These are phyloP conservation scores for Ammodramus savannarum DNA, from an alignment of 2,113 vertebrate genomes.

Conservation along the genomic window DNA sequence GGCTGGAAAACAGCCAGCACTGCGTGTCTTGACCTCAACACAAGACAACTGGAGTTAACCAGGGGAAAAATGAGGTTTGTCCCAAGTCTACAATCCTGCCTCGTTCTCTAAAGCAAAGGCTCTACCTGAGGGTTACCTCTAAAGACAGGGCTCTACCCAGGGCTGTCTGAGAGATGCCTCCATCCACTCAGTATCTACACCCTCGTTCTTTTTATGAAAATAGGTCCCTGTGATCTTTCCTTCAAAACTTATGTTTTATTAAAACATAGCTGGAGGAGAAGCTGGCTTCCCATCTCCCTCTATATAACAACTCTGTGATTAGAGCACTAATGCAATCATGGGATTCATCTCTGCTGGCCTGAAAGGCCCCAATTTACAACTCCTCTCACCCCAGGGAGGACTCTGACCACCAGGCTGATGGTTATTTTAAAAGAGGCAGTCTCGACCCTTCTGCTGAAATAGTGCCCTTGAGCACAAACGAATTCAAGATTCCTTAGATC, in stretches of 20 bases:
- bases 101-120: background rate
- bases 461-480: conserved; percentile 49
- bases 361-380: conserved; percentile 44
- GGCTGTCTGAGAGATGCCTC: conserved; percentile 48
- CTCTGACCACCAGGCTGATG: conserved; percentile 29
- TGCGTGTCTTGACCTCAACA: background rate
- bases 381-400: conserved; percentile 1
- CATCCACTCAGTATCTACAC: conserved; percentile 47
- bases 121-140: conserved; percentile 21
- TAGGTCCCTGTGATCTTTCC: conserved; percentile 57
- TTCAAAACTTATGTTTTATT: conserved; percentile 68
- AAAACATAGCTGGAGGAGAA: conserved; percentile 61
- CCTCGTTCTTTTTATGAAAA: conserved; percentile 58
- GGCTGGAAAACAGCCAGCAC: background rate
- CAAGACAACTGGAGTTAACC: background rate
- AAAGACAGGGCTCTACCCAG: conserved; percentile 4
- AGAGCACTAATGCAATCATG: conserved; percentile 33
- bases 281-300: conserved; percentile 46
- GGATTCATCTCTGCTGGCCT: conserved; percentile 42
- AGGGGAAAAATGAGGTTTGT: background rate
- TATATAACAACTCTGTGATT: conserved; percentile 29
- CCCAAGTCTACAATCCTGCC: background rate
- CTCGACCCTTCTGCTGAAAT: conserved; percentile 49
- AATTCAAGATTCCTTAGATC: conserved; percentile 52
- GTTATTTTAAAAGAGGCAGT: conserved; percentile 40